Conservation (phyloP, 2,797 vertebrate species). For the Choloepus didactylus region DNA sequence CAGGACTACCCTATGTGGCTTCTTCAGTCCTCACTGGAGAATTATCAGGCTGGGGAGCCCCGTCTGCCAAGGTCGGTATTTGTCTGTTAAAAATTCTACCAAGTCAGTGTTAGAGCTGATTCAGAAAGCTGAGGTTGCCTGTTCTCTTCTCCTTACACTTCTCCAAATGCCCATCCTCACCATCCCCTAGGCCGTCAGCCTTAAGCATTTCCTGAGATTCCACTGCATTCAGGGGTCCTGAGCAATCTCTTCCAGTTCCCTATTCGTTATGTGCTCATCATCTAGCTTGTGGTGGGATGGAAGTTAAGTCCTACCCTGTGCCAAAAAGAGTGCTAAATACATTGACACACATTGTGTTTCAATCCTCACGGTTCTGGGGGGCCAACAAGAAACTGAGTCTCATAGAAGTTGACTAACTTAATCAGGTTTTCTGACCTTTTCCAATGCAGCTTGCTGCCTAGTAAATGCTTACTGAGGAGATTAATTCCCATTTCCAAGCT, state of each 20-base stretch:
- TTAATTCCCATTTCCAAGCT: neutral
- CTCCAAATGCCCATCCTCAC: neutral
- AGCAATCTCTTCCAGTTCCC: neutral
- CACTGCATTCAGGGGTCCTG: neutral
- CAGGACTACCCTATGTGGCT: accelerated
- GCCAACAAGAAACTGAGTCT: neutral
- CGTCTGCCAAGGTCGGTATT: neutral
- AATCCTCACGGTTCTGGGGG: neutral
- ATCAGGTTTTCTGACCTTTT: neutral
- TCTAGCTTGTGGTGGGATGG: neutral
- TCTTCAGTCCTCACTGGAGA: neutral
- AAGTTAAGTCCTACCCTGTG: neutral
- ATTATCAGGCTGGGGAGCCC: neutral
- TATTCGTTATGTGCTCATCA: accelerated
- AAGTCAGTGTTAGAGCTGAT: neutral
- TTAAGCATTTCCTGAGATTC: neutral
- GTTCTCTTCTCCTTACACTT: neutral
- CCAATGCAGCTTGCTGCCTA: neutral
- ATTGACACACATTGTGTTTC: neutral
- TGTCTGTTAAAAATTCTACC: neutral
- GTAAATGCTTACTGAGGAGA: neutral
- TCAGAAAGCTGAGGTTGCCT: neutral
- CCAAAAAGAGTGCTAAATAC: neutral
- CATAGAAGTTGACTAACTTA: neutral
- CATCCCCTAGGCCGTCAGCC: no score